Conservation (phyloP, 2,113 vertebrate species). For the Columba janthina region DNA sequence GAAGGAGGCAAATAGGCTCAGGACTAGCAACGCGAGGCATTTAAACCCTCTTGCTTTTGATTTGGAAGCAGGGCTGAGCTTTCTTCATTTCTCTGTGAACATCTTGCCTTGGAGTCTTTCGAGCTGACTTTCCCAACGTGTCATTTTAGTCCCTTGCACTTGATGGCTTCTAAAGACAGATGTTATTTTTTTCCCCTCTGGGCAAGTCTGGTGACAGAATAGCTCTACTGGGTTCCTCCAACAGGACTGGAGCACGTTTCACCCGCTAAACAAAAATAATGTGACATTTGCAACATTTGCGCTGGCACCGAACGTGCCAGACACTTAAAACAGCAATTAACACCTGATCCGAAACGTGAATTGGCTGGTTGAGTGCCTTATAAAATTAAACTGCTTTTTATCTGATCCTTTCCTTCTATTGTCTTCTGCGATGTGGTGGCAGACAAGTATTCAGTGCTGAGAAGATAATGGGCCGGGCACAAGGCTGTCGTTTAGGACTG, state of each 20-base stretch:
- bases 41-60: background rate
- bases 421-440: background rate
- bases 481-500: background rate
- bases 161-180: background rate
- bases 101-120: background rate
- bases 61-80: background rate
- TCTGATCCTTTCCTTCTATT: background rate
- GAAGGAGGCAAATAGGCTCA: background rate
- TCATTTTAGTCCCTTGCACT: background rate
- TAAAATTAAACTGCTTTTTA: background rate
- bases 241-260: background rate
- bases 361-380: background rate
- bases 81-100: background rate
- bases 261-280: background rate
- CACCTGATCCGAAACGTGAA: background rate
- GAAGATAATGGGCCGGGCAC: rapidly evolving
- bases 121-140: background rate
- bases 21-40: background rate
- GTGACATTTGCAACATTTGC: slow-evolving; percentile 24
- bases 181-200: background rate
- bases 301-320: background rate
- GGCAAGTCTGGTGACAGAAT: background rate
- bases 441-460: background rate
- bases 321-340: slow-evolving; percentile 12
- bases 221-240: slow-evolving; percentile 21